phyloP scores from a whole-genome alignment of 2,888 invertebrate genomes.

The Orgyia antiqua region DNA sequence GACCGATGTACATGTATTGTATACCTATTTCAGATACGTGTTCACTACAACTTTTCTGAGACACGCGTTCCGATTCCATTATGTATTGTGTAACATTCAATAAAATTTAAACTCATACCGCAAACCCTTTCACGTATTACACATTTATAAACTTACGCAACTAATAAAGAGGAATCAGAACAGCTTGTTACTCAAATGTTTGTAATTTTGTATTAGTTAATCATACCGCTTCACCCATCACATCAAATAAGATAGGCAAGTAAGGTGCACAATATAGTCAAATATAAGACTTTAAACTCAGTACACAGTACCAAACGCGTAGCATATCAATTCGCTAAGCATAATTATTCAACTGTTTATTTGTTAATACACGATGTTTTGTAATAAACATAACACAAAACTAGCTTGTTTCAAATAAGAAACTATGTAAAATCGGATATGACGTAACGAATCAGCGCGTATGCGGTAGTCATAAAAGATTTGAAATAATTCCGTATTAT shows the following conservation, averaged over 20 bases:
- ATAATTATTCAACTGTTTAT: conserved; percentile 21
- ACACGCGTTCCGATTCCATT: no score
- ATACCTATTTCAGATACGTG: no score
- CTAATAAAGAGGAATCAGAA: no score
- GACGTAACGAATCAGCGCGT: conserved; percentile 33
- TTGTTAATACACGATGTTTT: conserved; percentile 23
- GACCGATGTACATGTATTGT: background rate
- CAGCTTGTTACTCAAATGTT: no score
- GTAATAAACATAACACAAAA: conserved; percentile 33
- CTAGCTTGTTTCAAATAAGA: conserved; percentile 22
- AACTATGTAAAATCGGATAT: conserved; percentile 32
- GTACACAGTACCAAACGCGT: conserved; percentile 19
- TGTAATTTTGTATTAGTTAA: no score
- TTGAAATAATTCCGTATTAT: conserved; percentile 40
- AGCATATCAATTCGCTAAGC: conserved; percentile 45
- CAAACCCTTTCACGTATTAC: background rate
- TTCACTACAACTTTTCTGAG: no score
- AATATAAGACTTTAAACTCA: conserved; percentile 1
- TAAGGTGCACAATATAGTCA: conserved; percentile 7
- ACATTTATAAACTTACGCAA: background rate
- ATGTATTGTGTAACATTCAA: no score
- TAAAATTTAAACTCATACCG: background rate
- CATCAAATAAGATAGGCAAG: conserved; percentile 8
- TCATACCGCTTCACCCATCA: no score
- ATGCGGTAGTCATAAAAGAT: conserved; percentile 32